Conservation (phyloP, 2,113 vertebrate genomes). For the Lontra canadensis region DNA sequence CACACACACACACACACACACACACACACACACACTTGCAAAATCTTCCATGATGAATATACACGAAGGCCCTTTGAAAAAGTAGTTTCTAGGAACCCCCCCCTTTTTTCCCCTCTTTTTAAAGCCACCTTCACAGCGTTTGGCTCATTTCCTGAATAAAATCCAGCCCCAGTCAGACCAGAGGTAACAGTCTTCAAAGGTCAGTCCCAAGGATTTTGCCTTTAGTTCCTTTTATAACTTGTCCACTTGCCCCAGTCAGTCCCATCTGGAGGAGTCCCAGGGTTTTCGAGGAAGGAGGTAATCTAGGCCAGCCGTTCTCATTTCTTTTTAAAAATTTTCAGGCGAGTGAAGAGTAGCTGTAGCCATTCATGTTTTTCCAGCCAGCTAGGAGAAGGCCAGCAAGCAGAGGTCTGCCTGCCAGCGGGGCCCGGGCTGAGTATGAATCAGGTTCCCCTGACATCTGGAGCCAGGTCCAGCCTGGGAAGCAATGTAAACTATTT, state of each 20-base stretch:
- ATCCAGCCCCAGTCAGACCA: not conserved
- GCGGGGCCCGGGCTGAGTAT: conserved; percentile 52
- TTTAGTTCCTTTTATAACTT: conserved; percentile 9
- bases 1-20: not conserved
- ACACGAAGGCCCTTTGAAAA: not conserved
- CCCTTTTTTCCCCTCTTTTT: not conserved
- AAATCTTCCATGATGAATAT: not conserved
- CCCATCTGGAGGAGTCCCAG: conserved; percentile 66
- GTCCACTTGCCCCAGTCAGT: conserved; percentile 50
- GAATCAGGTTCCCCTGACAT: conserved; percentile 64
- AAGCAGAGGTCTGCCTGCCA: conserved; percentile 61
- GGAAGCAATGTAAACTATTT: conserved; percentile 77
- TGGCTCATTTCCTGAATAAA: not conserved
- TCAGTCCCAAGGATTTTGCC: not conserved
- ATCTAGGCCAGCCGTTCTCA: conserved; percentile 65
- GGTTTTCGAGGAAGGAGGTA: conserved; percentile 75
- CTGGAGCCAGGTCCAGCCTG: conserved; percentile 72
- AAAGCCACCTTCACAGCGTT: not conserved
- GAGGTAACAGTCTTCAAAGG: not conserved
- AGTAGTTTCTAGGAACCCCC: not conserved
- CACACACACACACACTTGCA: not conserved
- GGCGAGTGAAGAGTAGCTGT: conserved; percentile 46
- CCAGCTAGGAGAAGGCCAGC: conserved; percentile 50
- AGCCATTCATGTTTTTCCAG: conserved; percentile 72
- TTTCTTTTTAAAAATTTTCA: conserved; percentile 57